These are phyloP conservation scores for Drosophila lacicola DNA, from an alignment of 2,888 invertebrate genomes.

Conservation along the genomic window DNA sequence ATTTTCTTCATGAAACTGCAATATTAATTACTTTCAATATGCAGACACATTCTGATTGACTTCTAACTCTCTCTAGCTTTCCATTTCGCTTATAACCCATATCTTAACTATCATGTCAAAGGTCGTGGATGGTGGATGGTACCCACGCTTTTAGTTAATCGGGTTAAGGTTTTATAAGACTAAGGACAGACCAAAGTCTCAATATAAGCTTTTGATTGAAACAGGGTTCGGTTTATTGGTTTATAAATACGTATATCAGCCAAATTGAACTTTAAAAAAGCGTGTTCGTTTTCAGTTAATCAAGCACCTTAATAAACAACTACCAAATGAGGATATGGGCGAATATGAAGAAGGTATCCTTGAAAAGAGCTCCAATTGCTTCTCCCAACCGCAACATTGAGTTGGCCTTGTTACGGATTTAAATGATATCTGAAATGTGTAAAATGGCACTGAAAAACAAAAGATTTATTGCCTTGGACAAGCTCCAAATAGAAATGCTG, in stretches of 20 bases:
- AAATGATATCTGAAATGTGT: slow-evolving; percentile 66
- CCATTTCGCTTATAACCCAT: no score
- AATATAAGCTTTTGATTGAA: no score
- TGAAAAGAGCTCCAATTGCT: slow-evolving; percentile 36
- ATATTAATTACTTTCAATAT: no score
- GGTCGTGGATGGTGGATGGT: no score
- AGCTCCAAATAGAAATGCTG: slow-evolving; percentile 46
- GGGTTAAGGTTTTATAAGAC: no score
- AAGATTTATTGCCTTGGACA: slow-evolving; percentile 65
- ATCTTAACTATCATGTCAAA: no score
- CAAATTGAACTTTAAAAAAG: slow-evolving; percentile 6
- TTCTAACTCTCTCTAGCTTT: no score
- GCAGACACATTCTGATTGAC: slow-evolving; percentile 1
- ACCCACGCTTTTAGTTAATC: no score
- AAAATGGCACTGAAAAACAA: slow-evolving; percentile 50
- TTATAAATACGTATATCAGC: no score
- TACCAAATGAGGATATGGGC: background rate
- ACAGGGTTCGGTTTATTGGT: no score
- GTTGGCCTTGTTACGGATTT: slow-evolving; percentile 62
- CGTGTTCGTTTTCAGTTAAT: slow-evolving; percentile 2
- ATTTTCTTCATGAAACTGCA: no score
- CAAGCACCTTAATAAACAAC: slow-evolving; percentile 12
- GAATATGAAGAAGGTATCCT: background rate
- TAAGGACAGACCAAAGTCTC: no score
- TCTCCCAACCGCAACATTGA: slow-evolving; percentile 58